phyloP scores from a whole-genome alignment of 2,113 vertebrate species.

The Pongo pygmaeus region DNA sequence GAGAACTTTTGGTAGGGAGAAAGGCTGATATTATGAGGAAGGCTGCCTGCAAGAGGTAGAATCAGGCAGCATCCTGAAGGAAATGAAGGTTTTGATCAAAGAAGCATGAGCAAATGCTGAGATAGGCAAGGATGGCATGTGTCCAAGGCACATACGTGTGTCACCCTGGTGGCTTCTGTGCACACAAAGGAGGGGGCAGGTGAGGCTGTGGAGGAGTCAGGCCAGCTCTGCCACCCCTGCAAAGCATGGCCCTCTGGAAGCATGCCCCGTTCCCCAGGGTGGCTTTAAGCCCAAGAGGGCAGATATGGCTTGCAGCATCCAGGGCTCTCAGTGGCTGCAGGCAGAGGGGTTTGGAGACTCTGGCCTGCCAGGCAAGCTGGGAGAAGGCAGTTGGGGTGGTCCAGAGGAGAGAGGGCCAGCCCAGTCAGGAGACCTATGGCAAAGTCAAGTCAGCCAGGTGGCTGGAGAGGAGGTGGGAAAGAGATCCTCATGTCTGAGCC shows the following conservation, averaged over 20 bases:
- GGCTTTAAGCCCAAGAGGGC: not conserved
- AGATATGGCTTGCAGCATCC: too few relatives aligned
- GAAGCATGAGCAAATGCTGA: not conserved
- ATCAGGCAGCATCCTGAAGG: not conserved
- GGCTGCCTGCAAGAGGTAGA: not conserved
- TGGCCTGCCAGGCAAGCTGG: not conserved
- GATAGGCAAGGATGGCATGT: not conserved
- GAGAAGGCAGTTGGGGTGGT: not conserved
- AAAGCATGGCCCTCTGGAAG: not conserved
- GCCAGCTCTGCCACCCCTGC: not conserved
- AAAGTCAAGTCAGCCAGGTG: not conserved
- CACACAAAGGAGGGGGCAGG: not conserved
- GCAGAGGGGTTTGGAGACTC: not conserved
- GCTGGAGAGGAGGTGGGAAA: not conserved
- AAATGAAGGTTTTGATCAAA: not conserved
- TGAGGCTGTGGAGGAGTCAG: not conserved
- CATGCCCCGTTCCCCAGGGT: too few relatives aligned
- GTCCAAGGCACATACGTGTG: not conserved
- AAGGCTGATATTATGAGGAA: not conserved
- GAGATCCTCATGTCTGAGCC: not conserved
- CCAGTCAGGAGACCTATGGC: not conserved
- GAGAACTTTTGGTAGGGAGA: not conserved
- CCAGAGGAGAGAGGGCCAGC: not conserved
- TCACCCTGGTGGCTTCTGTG: not conserved
- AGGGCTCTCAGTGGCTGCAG: not conserved